Evolutionary conservation across 2,113 vertebrate genomes (phyloP).

Genomic region (Thinocorus orbignyianus): DNA sequence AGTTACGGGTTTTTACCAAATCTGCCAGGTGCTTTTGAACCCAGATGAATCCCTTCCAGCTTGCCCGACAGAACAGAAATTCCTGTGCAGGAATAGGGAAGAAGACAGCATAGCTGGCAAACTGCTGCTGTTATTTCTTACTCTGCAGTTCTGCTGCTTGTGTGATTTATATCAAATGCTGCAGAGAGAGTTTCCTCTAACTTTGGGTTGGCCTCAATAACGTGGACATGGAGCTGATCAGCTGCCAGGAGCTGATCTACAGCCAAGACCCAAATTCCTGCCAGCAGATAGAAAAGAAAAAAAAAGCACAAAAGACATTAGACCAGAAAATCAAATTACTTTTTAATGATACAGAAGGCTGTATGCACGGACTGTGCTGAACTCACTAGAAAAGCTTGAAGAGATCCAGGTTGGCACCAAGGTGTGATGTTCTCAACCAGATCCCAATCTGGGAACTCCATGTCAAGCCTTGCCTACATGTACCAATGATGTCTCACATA

Average conservation of each 20-base stretch:
- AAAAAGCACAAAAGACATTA: not conserved
- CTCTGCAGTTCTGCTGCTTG: conserved; percentile 3
- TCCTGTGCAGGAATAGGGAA: not conserved
- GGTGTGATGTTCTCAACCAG: not conserved
- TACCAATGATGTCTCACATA: not conserved
- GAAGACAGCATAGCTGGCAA: not conserved
- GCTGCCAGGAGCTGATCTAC: not conserved
- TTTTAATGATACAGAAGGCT: not conserved
- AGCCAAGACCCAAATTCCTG: conserved; percentile 9
- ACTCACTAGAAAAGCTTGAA: not conserved
- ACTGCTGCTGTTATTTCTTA: conserved; percentile 23
- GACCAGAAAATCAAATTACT: not conserved
- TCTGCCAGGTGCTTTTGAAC: not conserved
- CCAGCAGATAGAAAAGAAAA: not conserved
- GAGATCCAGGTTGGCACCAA: not conserved
- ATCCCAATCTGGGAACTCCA: accelerated
- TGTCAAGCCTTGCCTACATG: not conserved
- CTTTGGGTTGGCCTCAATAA: not conserved
- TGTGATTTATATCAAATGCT: conserved; percentile 28
- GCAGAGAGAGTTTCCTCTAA: conserved; percentile 23
- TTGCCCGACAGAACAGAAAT: not conserved
- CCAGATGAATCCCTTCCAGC: not conserved
- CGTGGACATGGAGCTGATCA: not conserved
- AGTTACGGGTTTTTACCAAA: not conserved
- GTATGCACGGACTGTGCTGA: accelerated